A percentile compares a stretch with the other conserved stretches of the same genome.
Conservation (phyloP, 2,797 vertebrate genomes). For the Lithobates sylvaticus region DNA sequence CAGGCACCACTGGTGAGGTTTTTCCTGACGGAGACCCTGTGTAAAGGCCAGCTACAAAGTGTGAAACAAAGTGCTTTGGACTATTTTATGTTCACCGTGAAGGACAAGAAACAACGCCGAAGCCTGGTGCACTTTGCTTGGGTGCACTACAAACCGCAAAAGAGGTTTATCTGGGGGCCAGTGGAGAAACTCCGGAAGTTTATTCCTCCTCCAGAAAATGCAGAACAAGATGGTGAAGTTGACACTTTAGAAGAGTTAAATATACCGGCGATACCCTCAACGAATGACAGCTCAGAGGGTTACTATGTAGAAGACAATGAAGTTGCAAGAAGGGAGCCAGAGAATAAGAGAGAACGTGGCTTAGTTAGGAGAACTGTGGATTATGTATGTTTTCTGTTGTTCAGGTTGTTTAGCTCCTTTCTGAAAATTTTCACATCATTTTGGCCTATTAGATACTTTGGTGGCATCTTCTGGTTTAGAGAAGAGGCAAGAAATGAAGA, state of each 20-base stretch:
- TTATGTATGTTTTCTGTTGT: too few relatives aligned
- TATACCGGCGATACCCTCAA: too few relatives aligned
- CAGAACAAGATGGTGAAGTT: too few relatives aligned
- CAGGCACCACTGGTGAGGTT: constrained; percentile 91
- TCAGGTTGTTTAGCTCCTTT: too few relatives aligned
- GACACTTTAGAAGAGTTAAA: too few relatives aligned
- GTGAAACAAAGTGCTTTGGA: constrained; percentile 92
- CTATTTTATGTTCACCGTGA: constrained; percentile 93
- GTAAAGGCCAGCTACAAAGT: constrained; percentile 79
- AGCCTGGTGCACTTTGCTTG: constrained; percentile 88
- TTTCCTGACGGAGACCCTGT: constrained; percentile 91
- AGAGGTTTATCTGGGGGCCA: constrained; percentile 92
- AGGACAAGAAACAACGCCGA: constrained; percentile 83
- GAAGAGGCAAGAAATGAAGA: not conserved
- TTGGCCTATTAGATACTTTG: not conserved
- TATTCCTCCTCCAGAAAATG: not conserved
- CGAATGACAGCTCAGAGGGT: not conserved
- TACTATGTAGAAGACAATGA: not conserved
- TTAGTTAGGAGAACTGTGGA: not conserved
- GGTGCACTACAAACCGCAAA: constrained; percentile 84
- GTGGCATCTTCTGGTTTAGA: not conserved
- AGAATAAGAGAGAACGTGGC: not conserved
- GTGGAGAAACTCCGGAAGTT: constrained; percentile 73
- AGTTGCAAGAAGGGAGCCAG: not conserved
- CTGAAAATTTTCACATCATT: too few relatives aligned